phyloP scores from a whole-genome alignment of 2,113 vertebrate genomes.

The Rhipidura dahli region DNA sequence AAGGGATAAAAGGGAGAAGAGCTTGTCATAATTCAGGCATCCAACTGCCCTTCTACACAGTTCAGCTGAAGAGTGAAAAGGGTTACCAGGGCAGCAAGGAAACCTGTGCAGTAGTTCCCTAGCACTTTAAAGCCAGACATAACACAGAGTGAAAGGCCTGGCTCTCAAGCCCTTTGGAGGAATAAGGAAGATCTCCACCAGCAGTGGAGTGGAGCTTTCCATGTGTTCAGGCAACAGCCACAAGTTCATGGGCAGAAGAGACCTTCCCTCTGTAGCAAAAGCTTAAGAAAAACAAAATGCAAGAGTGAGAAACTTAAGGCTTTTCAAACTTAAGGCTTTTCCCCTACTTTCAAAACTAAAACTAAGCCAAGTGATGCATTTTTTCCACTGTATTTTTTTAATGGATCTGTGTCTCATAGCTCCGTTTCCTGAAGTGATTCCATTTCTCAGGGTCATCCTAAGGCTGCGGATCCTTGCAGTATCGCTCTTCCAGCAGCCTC shows the following conservation, averaged over 20 bases:
- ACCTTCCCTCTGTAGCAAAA: background rate
- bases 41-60: background rate
- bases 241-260: background rate
- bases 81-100: background rate
- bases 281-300: background rate
- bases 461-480: background rate
- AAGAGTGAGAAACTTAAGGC: background rate
- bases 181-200: background rate
- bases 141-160: background rate
- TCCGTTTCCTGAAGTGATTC: background rate
- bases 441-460: background rate
- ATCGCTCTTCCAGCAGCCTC: background rate
- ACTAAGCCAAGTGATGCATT: background rate
- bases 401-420: background rate
- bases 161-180: background rate
- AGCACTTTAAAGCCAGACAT: background rate
- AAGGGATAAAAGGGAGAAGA: background rate
- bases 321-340: background rate
- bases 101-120: background rate
- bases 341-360: background rate
- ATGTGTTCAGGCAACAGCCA: background rate
- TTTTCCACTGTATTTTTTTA: background rate
- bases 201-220: background rate
- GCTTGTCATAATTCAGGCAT: background rate
- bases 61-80: background rate